These are phyloP conservation scores for Pseudochaenichthys georgianus DNA, from an alignment of 2,797 vertebrate genomes.

Conservation along the genomic window DNA sequence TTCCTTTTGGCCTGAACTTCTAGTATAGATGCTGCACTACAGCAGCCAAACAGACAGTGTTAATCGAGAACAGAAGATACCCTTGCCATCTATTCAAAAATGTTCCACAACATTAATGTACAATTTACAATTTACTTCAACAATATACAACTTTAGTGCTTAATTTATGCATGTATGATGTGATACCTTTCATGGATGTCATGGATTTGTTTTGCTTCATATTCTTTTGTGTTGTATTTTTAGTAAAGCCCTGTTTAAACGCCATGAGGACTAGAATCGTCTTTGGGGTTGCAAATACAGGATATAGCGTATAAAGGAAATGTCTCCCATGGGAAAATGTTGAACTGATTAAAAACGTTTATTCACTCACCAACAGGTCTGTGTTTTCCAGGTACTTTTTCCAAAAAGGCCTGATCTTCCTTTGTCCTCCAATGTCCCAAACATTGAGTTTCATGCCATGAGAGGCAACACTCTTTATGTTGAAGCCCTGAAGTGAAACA, in stretches of 20 bases:
- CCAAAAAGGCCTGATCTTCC: slow-evolving; percentile 91
- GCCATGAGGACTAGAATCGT: not conserved
- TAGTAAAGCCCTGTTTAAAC: not conserved
- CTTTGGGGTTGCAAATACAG: not conserved
- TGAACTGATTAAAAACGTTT: not conserved
- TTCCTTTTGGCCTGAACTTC: not conserved
- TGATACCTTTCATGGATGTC: not conserved
- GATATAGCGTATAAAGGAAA: not conserved
- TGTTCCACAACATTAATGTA: slow-evolving; percentile 2
- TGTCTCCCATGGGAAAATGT: not conserved
- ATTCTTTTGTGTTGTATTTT: not conserved
- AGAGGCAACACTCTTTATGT: slow-evolving; percentile 91
- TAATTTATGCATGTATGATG: not conserved
- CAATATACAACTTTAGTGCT: not conserved
- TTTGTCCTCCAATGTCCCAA: slow-evolving; percentile 94
- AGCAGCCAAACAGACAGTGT: not conserved
- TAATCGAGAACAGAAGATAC: not conserved
- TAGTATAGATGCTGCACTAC: not conserved
- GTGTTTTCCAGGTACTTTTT: slow-evolving; percentile 94
- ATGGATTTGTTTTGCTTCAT: not conserved
- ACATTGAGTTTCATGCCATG: slow-evolving; percentile 92
- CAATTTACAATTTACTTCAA: not conserved
- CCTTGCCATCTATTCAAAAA: not conserved
- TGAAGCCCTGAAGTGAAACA: slow-evolving; percentile 87
- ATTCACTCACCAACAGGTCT: slow-evolving; percentile 87